These are phyloP conservation scores for Acrossocheilus wenchowensis DNA, from an alignment of 2,797 vertebrate species.

Conservation along the genomic window DNA sequence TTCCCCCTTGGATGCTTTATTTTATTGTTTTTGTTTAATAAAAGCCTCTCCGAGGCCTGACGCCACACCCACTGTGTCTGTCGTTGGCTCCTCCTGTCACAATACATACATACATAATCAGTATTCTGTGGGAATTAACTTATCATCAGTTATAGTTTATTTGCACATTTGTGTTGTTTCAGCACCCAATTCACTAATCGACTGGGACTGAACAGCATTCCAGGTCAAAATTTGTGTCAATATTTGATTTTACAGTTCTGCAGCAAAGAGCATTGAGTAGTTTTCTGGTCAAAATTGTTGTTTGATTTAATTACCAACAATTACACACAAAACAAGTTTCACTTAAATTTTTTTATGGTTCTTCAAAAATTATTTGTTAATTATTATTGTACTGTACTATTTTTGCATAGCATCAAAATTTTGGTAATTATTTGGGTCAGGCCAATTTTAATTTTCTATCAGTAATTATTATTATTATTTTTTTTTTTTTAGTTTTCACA, in stretches of 20 bases:
- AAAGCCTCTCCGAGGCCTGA: no score
- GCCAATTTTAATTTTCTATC: no score
- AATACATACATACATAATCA: not conserved
- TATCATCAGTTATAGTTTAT: not conserved
- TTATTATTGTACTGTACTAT: no score
- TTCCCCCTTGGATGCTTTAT: no score
- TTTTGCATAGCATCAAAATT: not conserved
- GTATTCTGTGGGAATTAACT: not conserved
- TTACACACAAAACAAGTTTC: not conserved
- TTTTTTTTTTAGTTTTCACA: no score
- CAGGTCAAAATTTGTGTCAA: not conserved
- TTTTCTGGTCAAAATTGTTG: not conserved
- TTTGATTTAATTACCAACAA: not conserved
- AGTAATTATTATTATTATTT: no score
- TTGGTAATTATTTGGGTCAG: not conserved
- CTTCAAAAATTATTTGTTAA: not conserved
- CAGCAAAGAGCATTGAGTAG: not conserved
- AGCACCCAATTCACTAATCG: not conserved
- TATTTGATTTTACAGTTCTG: not conserved
- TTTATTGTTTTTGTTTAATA: no score
- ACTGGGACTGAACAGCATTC: not conserved
- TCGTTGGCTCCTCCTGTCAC: no score
- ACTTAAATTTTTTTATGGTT: not conserved
- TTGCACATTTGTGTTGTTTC: not conserved
- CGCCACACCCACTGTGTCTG: no score